Evolutionary conservation across 1,140 invertebrate species (phyloP).

Genomic region (Trichogramma pretiosum): DNA sequence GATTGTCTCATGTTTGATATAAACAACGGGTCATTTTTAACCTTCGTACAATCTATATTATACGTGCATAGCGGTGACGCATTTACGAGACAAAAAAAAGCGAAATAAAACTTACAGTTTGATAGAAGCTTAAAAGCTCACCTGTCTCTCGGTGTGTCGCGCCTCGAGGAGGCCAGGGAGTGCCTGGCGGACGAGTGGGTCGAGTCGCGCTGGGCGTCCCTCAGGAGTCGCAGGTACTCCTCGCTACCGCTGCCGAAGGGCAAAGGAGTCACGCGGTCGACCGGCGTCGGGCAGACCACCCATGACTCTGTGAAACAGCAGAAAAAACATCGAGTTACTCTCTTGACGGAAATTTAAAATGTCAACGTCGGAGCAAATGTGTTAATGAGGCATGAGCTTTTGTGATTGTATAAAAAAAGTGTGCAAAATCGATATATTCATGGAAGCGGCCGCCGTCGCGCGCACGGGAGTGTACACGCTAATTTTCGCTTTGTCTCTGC

Average conservation of each 20-base stretch:
- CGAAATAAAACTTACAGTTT: no score
- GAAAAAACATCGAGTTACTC: background rate
- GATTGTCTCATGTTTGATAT: no score
- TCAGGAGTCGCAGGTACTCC: conserved; percentile 73
- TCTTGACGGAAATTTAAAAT: background rate
- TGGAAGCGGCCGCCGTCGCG: background rate
- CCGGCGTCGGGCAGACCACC: conserved; percentile 61
- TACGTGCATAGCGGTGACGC: no score
- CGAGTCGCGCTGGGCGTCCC: conserved; percentile 79
- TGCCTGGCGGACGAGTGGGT: conserved; percentile 75
- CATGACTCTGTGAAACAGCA: conserved; percentile 63
- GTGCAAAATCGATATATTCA: background rate
- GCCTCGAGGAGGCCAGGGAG: conserved; percentile 70
- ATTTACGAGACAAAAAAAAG: no score
- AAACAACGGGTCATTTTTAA: no score
- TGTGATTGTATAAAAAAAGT: background rate
- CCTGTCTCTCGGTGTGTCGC: conserved; percentile 52
- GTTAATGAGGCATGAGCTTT: background rate
- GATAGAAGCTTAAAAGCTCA: conserved; percentile 24
- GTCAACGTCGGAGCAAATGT: background rate
- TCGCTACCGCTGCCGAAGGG: conserved; percentile 52
- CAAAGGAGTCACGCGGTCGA: conserved; percentile 60
- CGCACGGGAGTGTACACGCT: conserved; percentile 5
- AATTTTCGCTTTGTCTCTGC: no score
- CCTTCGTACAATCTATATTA: no score